Percentiles rank a stretch among this genome's conserved stretches.
Conservation (phyloP, 2,888 invertebrate genomes). For the Coelopa pilipes region DNA sequence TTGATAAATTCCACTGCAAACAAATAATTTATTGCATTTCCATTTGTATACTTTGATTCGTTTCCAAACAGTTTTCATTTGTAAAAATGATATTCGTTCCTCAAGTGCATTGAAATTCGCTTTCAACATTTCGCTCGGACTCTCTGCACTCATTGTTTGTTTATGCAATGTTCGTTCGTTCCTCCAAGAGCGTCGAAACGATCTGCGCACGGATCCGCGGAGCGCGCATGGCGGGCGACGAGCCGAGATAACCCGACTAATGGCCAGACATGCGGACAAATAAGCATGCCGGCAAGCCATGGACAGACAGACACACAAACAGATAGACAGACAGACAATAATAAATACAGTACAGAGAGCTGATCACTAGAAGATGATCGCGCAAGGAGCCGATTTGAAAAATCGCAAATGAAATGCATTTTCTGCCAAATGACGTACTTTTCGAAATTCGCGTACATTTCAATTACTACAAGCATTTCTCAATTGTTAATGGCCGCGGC, state of each 20-base stretch:
- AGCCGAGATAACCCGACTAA: not conserved
- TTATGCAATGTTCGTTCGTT: conserved; percentile 25
- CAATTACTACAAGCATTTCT: conserved; percentile 3
- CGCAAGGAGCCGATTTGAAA: conserved; percentile 3
- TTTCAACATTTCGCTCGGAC: not conserved
- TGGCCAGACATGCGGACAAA: not conserved
- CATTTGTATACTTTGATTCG: not conserved
- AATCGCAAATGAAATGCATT: not conserved
- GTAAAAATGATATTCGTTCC: not conserved
- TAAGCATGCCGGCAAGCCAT: not conserved
- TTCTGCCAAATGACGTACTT: conserved; percentile 20
- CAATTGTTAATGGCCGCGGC: not conserved
- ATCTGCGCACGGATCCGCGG: not conserved
- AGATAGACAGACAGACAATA: too few species aligned
- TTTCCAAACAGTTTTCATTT: not conserved
- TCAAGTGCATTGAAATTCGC: conserved; percentile 23
- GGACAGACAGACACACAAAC: not conserved
- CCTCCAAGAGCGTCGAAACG: conserved; percentile 16
- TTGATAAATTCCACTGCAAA: not conserved
- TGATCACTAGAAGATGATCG: not conserved
- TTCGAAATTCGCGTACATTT: conserved; percentile 9
- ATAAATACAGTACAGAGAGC: not conserved
- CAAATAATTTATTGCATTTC: conserved; percentile 18
- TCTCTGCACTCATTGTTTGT: conserved; percentile 22
- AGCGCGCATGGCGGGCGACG: not conserved